Evolutionary conservation across 2,113 vertebrate genomes (phyloP).

Genomic region (Crotalus horridus): DNA sequence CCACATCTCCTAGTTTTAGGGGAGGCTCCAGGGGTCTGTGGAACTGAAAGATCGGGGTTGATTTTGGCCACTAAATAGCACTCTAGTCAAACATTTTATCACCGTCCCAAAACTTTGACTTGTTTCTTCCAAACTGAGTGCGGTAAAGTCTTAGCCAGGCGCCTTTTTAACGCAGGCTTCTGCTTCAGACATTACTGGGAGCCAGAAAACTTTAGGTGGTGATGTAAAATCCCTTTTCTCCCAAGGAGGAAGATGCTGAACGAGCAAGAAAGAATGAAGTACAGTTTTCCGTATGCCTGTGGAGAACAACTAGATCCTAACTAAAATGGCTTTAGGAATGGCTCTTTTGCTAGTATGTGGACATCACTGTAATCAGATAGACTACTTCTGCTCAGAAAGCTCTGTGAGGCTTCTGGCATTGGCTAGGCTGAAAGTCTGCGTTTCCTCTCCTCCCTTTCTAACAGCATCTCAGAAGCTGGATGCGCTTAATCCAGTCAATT

Average conservation of each 20-base stretch:
- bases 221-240: not conserved
- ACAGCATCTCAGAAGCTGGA: not conserved
- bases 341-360: not conserved
- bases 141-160: not conserved
- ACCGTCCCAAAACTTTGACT: rapidly evolving
- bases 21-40: not conserved
- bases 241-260: no score
- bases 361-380: not conserved
- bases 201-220: not conserved
- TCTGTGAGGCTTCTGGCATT: not conserved
- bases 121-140: not conserved
- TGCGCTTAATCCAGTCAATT: not conserved
- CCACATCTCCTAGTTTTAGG: not conserved
- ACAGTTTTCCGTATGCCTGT: not conserved
- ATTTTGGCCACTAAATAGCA: not conserved
- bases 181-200: not conserved
- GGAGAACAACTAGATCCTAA: not conserved
- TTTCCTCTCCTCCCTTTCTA: not conserved
- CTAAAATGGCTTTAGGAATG: not conserved
- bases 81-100: rapidly evolving
- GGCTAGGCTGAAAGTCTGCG: not conserved
- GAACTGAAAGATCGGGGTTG: no score
- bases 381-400: not conserved
- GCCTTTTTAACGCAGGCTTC: not conserved
- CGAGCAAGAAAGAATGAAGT: not conserved